phyloP scores from a whole-genome alignment of 2,113 vertebrate species.

The Grantiella picta region DNA sequence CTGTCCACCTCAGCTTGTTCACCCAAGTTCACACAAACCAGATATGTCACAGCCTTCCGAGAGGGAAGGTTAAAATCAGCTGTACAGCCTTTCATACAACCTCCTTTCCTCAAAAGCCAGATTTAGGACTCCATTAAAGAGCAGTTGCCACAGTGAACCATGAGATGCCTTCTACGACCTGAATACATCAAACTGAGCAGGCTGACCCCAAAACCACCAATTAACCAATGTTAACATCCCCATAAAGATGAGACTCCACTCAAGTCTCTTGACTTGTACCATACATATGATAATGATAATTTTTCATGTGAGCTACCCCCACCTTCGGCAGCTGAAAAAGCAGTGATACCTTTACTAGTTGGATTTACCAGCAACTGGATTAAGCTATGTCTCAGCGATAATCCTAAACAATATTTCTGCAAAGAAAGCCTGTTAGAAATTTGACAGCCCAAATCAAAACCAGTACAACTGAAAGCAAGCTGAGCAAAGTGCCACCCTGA shows the following conservation, averaged over 20 bases:
- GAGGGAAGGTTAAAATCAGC: not conserved
- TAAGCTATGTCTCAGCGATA: not conserved
- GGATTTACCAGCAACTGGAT: not conserved
- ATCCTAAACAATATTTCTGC: not conserved
- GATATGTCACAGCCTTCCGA: not conserved
- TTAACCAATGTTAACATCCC: not conserved
- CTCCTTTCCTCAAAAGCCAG: not conserved
- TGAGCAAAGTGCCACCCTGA: not conserved
- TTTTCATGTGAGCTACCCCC: not conserved
- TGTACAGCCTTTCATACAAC: no score
- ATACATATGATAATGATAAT: not conserved
- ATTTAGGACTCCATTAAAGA: not conserved
- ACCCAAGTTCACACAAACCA: not conserved
- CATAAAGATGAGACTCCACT: not conserved
- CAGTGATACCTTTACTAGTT: not conserved
- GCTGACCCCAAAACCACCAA: not conserved
- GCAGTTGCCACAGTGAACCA: not conserved
- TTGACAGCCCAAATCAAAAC: not conserved
- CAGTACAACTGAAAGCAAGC: not conserved
- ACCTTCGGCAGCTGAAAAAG: not conserved
- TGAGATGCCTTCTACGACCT: not conserved
- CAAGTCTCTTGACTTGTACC: not conserved
- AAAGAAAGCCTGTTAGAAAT: not conserved
- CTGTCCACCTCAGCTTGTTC: not conserved
- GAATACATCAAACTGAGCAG: not conserved